phyloP scores from a whole-genome alignment of 2,797 vertebrate genomes.

The Etheostoma nigrum region DNA sequence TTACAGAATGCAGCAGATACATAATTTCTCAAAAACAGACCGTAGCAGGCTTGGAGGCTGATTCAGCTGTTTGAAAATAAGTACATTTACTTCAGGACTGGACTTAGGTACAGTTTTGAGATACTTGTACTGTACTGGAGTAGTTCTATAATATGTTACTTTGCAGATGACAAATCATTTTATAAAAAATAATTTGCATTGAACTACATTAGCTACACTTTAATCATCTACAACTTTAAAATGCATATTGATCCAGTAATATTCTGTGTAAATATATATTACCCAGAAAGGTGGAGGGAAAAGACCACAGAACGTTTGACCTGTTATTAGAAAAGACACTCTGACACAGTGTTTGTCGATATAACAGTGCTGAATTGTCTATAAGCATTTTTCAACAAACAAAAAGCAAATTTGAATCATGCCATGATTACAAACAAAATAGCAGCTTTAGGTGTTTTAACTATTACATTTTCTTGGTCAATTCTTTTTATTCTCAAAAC shows the following conservation, averaged over 20 bases:
- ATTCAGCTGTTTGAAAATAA: neutral
- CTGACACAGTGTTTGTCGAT: neutral
- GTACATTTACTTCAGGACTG: neutral
- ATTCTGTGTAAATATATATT: neutral
- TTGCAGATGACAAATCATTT: neutral
- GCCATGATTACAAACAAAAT: neutral
- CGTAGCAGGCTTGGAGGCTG: neutral
- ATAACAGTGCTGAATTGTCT: neutral
- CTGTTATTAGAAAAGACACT: neutral
- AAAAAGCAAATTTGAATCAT: neutral
- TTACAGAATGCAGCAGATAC: slow-evolving; percentile 44
- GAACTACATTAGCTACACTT: neutral
- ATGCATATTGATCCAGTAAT: neutral
- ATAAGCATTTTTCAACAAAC: neutral
- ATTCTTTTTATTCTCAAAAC: no score
- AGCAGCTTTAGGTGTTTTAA: neutral
- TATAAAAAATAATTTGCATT: neutral
- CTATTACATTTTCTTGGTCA: no score
- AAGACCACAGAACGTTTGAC: neutral
- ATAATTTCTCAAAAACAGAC: slow-evolving; percentile 8
- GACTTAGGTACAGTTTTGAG: neutral
- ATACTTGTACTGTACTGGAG: neutral
- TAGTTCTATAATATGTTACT: neutral
- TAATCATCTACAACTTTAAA: neutral
- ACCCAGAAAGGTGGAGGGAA: neutral